Conservation (phyloP, 1,140 invertebrate genomes). For the Cecropterus lyciades region DNA sequence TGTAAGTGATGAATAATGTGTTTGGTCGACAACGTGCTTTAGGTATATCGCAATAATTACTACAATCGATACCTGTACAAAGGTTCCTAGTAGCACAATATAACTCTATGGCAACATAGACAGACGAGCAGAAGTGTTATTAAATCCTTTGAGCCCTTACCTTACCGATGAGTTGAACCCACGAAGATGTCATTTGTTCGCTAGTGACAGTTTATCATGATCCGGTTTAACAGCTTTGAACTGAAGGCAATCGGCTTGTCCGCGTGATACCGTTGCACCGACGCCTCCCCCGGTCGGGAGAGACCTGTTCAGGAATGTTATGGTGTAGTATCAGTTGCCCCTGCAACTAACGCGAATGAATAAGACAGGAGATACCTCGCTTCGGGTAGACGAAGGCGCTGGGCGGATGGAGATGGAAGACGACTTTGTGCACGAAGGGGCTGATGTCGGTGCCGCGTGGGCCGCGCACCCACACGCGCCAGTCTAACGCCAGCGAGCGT, state of each 20-base stretch:
- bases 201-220: background rate
- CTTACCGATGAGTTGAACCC: background rate
- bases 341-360: background rate
- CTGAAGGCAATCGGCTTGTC: no score
- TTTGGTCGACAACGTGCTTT: no score
- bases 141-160: background rate
- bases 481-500: constrained; percentile 68
- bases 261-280: no score
- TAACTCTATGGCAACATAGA: no score
- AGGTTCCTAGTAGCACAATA: no score
- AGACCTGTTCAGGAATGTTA: background rate
- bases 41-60: no score
- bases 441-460: constrained; percentile 67
- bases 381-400: constrained; percentile 75
- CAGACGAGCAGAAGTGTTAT: background rate
- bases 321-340: no score
- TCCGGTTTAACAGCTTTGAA: background rate
- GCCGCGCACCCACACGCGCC: constrained; percentile 75
- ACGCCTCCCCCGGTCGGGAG: background rate
- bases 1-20: no score
- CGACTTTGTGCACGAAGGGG: constrained; percentile 75
- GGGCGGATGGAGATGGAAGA: constrained; percentile 69
- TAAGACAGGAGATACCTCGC: constrained; percentile 51
- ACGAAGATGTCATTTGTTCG: background rate
- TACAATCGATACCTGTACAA: no score